These are phyloP conservation scores for Ricordea florida DNA, from an alignment of 92 coral and sea anemone genomes.

Conservation along the genomic window DNA sequence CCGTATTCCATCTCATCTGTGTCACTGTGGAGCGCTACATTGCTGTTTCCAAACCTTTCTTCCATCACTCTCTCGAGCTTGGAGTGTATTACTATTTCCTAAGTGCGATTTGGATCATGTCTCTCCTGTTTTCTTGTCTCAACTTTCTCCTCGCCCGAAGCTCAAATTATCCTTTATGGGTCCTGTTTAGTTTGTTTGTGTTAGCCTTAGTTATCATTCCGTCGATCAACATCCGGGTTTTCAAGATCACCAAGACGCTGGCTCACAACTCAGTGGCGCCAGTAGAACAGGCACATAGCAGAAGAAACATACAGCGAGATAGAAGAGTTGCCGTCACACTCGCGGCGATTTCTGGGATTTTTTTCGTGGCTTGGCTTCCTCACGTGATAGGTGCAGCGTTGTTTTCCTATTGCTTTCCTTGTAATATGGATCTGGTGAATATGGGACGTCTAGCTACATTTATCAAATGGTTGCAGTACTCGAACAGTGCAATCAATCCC, in stretches of 20 bases:
- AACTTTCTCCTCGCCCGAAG: conserved; percentile 31
- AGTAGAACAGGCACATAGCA: too few relatives aligned
- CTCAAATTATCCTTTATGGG: not conserved
- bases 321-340: conserved; percentile 17
- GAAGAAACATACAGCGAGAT: conserved; percentile 9
- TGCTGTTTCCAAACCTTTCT: conserved; percentile 84
- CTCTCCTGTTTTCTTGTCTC: conserved; percentile 59
- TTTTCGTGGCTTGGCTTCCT: conserved; percentile 33
- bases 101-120: conserved; percentile 63
- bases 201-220: conserved; percentile 63
- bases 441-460: conserved; percentile 60
- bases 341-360: not conserved
- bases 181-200: conserved; percentile 27
- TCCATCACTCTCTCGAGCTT: conserved; percentile 58
- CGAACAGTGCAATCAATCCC: conserved; percentile 80
- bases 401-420: conserved; percentile 29
- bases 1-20: conserved; percentile 81
- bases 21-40: conserved; percentile 87
- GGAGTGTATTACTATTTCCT: conserved; percentile 47
- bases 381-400: conserved; percentile 19
- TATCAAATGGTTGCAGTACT: conserved; percentile 76
- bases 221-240: conserved; percentile 50
- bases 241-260: conserved; percentile 17
- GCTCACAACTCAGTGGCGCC: conserved; percentile 4
- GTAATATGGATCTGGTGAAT: conserved; percentile 11